Evolutionary conservation across 2,888 invertebrate genomes (phyloP), one percentile per base, ranked within the genome.

Genomic region (Ommatoiulus sabulosus): DNA sequence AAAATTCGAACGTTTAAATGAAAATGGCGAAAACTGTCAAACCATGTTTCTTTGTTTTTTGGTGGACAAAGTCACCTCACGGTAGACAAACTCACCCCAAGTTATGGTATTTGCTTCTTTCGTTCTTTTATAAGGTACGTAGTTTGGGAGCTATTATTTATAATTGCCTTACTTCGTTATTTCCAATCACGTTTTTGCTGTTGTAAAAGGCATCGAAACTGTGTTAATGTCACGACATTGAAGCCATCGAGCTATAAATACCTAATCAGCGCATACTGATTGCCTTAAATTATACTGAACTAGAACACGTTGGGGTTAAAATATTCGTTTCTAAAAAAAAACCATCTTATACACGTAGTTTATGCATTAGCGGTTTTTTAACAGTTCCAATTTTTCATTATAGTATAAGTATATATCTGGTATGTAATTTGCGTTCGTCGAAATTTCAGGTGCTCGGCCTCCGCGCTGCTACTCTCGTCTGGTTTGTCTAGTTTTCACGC

Each of bases 401-500:
- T 24, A 80, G 12, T 80, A 72, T 72, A 52, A 72, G 72, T 72
- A 80, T 35, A 35, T 10, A 35, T 35, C 80, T 35, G 10, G 35
- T 80, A 3, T 12, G 3, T 80, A 80, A 80, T 80, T 80, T 80
- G 80, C 35, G 24, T 12, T 80, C 10, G 80, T 80, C 35, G 35
- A 80, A 80, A 80, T 80, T 80, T 80, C 35, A 80, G 80, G 80
- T 80, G 72, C 24, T 5, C 72, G 80, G 80, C 80, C 80, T 35
- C 35, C 35, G 24, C 80, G 10, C 8, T 12, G 20, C 24, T 24
- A 24, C 24, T 24, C 7, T 35, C 80, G 35, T 80, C 35, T 35
- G 80, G 80, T 80, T 80, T 35, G 4, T 35, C 80, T 35, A 15
- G 80, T 80, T 80, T 80, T 80, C 80, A 35, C 35, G 80, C 80